Conservation (phyloP, 2,888 invertebrate genomes). For the Rhagonycha lutea region DNA sequence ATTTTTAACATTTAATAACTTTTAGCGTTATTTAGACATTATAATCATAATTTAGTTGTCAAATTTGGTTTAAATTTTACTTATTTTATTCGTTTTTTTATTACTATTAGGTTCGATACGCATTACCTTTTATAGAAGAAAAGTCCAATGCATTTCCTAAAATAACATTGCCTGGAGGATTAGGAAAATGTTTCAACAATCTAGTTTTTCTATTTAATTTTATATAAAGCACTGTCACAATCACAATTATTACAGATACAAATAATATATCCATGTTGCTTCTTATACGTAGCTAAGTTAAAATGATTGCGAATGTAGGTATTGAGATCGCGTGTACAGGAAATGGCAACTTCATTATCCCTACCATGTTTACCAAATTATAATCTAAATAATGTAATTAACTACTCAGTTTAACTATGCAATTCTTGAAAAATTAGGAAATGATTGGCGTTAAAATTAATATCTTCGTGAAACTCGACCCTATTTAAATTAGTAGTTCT, state of each 20-base stretch:
- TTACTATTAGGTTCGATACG: no score
- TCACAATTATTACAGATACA: neutral
- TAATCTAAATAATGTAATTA: no score
- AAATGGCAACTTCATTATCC: neutral
- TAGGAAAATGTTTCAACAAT: conserved; percentile 32
- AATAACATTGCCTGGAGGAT: conserved; percentile 43
- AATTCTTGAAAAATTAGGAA: no score
- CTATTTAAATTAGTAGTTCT: no score
- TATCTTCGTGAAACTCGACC: no score
- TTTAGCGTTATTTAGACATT: no score
- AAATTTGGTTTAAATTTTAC: no score
- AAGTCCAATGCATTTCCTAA: conserved; percentile 15
- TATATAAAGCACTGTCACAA: neutral
- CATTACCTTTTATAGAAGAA: conserved; percentile 8
- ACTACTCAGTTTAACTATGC: no score
- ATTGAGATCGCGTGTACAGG: neutral
- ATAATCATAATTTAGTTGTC: no score
- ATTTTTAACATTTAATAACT: no score
- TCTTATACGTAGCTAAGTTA: neutral
- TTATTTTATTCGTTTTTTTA: no score
- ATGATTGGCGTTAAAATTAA: no score
- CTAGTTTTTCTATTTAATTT: conserved; percentile 1
- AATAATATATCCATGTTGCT: conserved; percentile 34
- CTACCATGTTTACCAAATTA: neutral
- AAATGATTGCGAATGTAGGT: neutral